Evolutionary conservation across 2,113 vertebrate species (phyloP).

Genomic region (Pholis gunnellus): DNA sequence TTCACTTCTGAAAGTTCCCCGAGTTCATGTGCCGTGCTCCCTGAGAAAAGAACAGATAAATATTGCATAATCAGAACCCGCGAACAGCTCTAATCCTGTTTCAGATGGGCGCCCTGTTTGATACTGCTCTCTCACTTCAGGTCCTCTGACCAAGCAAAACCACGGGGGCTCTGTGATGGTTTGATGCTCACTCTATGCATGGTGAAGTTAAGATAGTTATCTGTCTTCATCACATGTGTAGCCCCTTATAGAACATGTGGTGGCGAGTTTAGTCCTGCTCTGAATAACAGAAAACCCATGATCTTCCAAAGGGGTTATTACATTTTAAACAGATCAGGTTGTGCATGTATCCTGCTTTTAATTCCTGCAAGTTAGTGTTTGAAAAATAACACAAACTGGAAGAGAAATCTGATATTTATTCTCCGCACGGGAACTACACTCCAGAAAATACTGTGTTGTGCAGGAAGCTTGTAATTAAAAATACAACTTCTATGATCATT

Average conservation of each 20-base stretch:
- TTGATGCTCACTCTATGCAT: conserved; percentile 16
- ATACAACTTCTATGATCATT: conserved; percentile 40
- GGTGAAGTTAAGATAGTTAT: conserved; percentile 36
- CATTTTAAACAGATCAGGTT: conserved; percentile 15
- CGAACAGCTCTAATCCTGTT: conserved; percentile 72
- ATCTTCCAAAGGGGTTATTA: neutral
- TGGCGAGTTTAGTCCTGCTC: neutral
- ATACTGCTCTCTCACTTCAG: conserved; percentile 62
- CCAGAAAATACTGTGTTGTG: conserved; percentile 12
- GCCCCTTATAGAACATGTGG: conserved; percentile 14
- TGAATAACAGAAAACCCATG: neutral
- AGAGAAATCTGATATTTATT: conserved; percentile 11
- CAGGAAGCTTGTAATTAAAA: conserved; percentile 53
- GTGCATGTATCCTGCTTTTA: neutral
- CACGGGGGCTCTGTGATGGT: conserved; percentile 32
- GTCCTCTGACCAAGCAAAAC: conserved; percentile 50
- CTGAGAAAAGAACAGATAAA: conserved; percentile 68
- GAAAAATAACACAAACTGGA: neutral
- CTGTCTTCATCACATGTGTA: conserved; percentile 43
- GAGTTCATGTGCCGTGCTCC: conserved; percentile 71
- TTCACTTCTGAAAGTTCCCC: conserved; percentile 73
- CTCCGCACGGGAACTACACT: neutral
- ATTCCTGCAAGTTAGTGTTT: neutral
- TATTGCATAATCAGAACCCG: conserved; percentile 68
- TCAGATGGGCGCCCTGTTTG: conserved; percentile 67